Conservation (phyloP, 2,113 vertebrate genomes). For the Tupaia chinensis region DNA sequence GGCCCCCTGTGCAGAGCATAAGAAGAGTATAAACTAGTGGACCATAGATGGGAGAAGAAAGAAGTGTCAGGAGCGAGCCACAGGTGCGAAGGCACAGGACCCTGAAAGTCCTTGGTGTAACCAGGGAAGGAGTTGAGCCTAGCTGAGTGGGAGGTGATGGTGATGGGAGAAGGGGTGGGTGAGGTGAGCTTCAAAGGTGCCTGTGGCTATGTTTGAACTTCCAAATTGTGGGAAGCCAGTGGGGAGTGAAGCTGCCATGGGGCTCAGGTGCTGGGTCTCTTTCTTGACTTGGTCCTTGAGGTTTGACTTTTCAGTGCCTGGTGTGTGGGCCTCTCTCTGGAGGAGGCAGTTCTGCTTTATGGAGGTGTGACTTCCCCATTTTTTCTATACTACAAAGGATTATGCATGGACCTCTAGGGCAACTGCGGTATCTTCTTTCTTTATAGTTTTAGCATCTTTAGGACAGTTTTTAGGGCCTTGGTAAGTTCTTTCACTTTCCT, state of each 20-base stretch:
- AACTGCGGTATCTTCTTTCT: neutral
- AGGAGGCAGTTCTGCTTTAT: neutral
- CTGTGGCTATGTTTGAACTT: neutral
- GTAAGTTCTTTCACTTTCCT: neutral
- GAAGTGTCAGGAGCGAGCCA: neutral
- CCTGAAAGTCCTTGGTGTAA: neutral
- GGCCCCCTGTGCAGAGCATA: neutral
- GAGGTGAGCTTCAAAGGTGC: neutral
- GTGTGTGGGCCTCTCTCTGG: neutral
- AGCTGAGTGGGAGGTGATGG: neutral
- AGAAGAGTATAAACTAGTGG: neutral
- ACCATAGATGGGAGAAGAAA: neutral
- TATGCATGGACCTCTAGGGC: neutral
- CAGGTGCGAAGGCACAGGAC: neutral
- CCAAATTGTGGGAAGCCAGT: neutral
- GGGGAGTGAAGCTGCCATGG: neutral
- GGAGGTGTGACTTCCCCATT: neutral
- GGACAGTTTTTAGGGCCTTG: neutral
- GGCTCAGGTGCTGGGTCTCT: neutral
- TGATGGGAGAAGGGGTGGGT: rapidly evolving
- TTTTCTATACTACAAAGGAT: neutral
- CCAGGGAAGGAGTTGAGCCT: neutral
- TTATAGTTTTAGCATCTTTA: neutral
- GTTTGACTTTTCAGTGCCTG: neutral
- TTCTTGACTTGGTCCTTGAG: neutral